phyloP scores from a whole-genome alignment of 2,797 vertebrate species.

The Oreochromis mossambicus region DNA sequence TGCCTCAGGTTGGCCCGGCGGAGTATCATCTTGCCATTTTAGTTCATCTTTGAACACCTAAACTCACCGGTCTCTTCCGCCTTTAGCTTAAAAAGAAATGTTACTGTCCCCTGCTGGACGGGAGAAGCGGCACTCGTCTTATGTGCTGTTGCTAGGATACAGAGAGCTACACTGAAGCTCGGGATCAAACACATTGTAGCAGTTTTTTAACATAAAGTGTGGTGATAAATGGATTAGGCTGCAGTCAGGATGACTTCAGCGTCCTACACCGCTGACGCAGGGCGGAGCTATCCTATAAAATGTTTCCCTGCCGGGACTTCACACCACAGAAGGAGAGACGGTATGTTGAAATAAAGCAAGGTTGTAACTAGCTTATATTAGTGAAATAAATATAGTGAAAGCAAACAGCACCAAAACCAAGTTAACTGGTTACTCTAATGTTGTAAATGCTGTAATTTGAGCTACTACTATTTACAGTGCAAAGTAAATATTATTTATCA shows the following conservation, averaged over 20 bases:
- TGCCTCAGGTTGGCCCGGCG: accelerated
- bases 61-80: not conserved
- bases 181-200: not conserved
- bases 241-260: conserved; percentile 40
- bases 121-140: not conserved
- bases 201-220: not conserved
- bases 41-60: conserved; percentile 4
- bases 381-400: not conserved
- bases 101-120: conserved; percentile 27
- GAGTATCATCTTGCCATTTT: not conserved
- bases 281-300: conserved; percentile 25
- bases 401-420: not conserved
- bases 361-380: not conserved
- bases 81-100: not conserved
- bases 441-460: not conserved
- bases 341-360: conserved; percentile 14
- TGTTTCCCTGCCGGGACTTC: conserved; percentile 55
- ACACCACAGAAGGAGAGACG: conserved; percentile 42
- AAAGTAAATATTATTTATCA: not conserved
- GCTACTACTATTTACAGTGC: not conserved
- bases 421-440: not conserved
- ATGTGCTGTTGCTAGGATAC: conserved; percentile 66
- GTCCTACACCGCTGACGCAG: conserved; percentile 39
- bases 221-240: not conserved
- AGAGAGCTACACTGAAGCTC: not conserved